A percentile compares a stretch with the other conserved stretches of the same genome.
Conservation (phyloP, 2,888 invertebrate genomes). For the Ptychoptera albimana region DNA sequence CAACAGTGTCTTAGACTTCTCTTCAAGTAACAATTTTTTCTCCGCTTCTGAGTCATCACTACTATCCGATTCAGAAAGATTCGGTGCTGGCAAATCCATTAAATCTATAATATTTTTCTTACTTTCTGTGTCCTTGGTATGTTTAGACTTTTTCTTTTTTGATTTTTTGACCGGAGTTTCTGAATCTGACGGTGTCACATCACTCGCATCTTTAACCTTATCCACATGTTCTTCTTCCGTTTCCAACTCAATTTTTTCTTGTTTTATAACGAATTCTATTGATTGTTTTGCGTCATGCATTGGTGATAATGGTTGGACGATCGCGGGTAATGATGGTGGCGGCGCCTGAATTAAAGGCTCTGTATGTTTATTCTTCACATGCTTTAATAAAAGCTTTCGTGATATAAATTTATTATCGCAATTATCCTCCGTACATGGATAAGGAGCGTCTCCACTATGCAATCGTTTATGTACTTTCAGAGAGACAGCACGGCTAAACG, state of each 20-base stretch:
- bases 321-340: constrained; percentile 32
- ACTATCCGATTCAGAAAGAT: constrained; percentile 72
- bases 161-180: background rate
- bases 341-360: constrained; percentile 13
- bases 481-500: constrained; percentile 58
- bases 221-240: constrained; percentile 2
- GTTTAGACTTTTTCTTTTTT: constrained; percentile 6
- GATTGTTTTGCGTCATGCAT: constrained; percentile 1
- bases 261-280: constrained; percentile 6
- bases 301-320: constrained; percentile 1
- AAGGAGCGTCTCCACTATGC: constrained; percentile 54
- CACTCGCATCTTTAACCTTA: background rate
- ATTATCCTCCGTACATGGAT: constrained; percentile 50
- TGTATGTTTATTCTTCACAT: constrained; percentile 26
- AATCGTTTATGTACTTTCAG: constrained; percentile 72
- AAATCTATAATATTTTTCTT: constrained; percentile 41
- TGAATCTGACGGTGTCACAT: constrained; percentile 13
- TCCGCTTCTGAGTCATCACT: constrained; percentile 48
- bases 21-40: constrained; percentile 12
- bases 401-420: constrained; percentile 71
- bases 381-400: constrained; percentile 57
- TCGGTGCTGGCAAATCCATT: constrained; percentile 59
- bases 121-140: constrained; percentile 11
- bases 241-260: background rate
- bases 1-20: constrained; percentile 14